Evolutionary conservation across 2,888 invertebrate genomes (phyloP), one percentile per base, ranked within the genome.

Genomic region (Harpagoxenus sublaevis): DNA sequence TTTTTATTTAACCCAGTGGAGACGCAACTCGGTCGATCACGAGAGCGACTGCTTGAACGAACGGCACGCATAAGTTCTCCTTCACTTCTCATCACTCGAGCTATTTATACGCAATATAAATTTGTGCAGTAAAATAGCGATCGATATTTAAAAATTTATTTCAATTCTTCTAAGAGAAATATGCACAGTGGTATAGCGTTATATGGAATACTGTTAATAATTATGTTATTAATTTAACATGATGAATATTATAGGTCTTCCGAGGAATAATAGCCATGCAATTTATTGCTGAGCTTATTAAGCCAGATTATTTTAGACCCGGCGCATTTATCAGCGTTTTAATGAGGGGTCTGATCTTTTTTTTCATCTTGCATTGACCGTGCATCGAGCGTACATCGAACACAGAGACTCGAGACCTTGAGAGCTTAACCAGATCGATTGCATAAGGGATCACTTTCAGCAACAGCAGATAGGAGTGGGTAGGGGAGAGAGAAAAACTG

Each of bases 401-500:
- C 48, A 45, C 51, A 63, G 45, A 78, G 63, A 42, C 53, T 63
- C 51, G 42, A 10, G 85, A 85, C 91, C 90, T 90, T 91, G 89
- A 81, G 66, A 82, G 62, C 75, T 83, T 81, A 75, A 65, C 62
- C 83, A 68, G 75, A 60, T 83, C 84, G 85, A 84, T 89, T 89
- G 88, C 88, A 89, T 86, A 89, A 89, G 85, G 35, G 73, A 86
- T 88, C 75, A 57, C 74, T 85, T 84, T 86, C 88, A 85, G 66
- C 70, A 70, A 42, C 82, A 35, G 63, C 51, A 85, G 77, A 57
- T 45, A 23, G 42, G 60, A 31, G 15, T 35, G 51, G 62, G 28
- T 18, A 62, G 53, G 42, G 23, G 81, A 23, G 53, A 60, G 82
- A 70, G 75, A 68, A 51, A 65, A 66, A 71, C 48, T 35, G 48